phyloP scores from a whole-genome alignment of 2,888 invertebrate species.

The Dysmachus trigonus region DNA sequence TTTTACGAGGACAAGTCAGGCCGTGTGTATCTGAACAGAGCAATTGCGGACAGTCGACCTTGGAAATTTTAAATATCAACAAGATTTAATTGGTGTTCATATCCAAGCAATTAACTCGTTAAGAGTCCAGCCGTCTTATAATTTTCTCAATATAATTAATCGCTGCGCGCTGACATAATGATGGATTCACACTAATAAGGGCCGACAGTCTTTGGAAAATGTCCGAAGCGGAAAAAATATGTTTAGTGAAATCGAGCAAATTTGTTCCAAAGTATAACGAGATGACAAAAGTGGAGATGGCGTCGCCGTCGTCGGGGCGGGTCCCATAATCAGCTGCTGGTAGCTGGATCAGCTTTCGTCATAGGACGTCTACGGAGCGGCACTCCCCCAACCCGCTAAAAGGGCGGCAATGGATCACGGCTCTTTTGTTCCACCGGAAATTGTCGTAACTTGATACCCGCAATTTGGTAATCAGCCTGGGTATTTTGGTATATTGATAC shows the following conservation, averaged over 20 bases:
- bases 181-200: background rate
- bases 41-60: background rate
- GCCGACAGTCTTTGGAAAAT: background rate
- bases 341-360: background rate
- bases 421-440: conserved; percentile 3
- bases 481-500: background rate
- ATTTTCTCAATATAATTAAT: background rate
- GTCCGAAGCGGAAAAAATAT: background rate
- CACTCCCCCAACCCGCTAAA: background rate
- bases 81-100: background rate
- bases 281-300: background rate
- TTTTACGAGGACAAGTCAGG: background rate
- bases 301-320: background rate
- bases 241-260: background rate
- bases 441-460: conserved; percentile 1
- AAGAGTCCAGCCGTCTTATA: background rate
- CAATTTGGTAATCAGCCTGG: background rate
- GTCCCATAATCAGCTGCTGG: background rate
- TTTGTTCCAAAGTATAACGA: background rate
- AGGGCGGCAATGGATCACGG: background rate
- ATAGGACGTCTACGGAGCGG: background rate
- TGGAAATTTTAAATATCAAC: background rate
- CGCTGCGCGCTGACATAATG: background rate
- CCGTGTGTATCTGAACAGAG: background rate
- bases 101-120: background rate